Conservation (phyloP, 2,797 vertebrate species). For the Botia almorhae region DNA sequence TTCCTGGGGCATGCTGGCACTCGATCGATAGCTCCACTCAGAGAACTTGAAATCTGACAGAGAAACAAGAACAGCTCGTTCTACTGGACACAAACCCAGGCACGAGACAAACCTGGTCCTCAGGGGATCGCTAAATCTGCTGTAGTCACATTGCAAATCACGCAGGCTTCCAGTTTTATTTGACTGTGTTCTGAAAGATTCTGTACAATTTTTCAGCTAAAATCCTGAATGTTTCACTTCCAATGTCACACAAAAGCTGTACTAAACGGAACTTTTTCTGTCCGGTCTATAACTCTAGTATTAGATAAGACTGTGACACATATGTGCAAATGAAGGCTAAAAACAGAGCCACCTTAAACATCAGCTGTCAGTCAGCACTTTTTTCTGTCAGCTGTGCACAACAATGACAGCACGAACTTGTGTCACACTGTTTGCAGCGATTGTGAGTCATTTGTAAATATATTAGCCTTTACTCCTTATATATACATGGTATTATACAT, state of each 20-base stretch:
- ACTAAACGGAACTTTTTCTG: background rate
- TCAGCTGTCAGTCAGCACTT: background rate
- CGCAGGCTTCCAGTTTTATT: slow-evolving; percentile 2
- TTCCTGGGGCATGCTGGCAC: slow-evolving; percentile 57
- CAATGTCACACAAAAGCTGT: background rate
- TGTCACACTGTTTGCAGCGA: background rate
- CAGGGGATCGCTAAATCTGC: slow-evolving; percentile 33
- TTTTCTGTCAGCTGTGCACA: background rate
- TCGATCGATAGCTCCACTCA: slow-evolving; percentile 54
- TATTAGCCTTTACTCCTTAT: background rate
- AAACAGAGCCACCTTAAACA: background rate
- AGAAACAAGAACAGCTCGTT: slow-evolving; percentile 37
- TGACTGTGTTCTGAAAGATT: slow-evolving; percentile 18
- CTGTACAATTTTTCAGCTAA: slow-evolving; percentile 23
- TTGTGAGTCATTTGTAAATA: background rate
- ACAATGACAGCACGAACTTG: background rate
- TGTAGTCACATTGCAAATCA: slow-evolving; percentile 28
- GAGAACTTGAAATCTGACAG: slow-evolving; percentile 48
- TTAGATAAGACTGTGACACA: background rate
- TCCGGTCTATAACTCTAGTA: background rate
- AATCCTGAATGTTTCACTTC: background rate
- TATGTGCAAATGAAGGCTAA: background rate
- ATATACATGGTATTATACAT: no score
- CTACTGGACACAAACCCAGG: slow-evolving; percentile 25
- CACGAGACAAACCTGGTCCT: slow-evolving; percentile 16